Base-by-base conservation (phyloP, 2,113 vertebrate genomes). In the Corydoras sp. region DNA sequence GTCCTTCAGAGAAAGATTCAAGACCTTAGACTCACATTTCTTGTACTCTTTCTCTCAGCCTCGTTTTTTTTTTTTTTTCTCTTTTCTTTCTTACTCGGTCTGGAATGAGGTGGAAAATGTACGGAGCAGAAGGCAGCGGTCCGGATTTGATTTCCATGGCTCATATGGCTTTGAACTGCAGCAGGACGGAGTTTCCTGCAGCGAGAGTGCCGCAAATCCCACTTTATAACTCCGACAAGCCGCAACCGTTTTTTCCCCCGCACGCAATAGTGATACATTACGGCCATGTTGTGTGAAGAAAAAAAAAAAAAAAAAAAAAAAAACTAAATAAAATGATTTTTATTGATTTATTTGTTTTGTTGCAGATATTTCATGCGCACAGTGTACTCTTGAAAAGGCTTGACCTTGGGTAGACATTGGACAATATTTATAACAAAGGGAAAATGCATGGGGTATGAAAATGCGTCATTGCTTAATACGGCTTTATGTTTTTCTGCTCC, bases 181-280 rank as follows among this genome's bases (percentile, higher is more conserved):
- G 92, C 93, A 91, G 91, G 89, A 91, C 84, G 90, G 91, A 90
- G 91, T 92, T 93, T 94, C 94, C 94, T 93, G 95, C 92, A 93
- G 95, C 10, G 67, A 92, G 95, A 92, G 90, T 89, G 87, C 93
- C 90, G 89, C 94, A 98, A 97, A 97, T 95, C 94, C 94, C 95
- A 94, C 95, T 96, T 94, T 92, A 96, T 94, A 96, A 98, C 93
- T 95, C 94, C 93, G 89, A 91, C 92, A 94, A 90, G 91, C 92
- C 93, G 93, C 94, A 93, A 92, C 86, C 91, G 91, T 91, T 91
- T 85, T 88, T 55, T 51, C 14, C 58, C 10, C 11, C 56, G 83
- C 88, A 86, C 85, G 85, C 80, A 88, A 84, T 83, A 83, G 82
- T 83, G 70, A 83, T 90, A 86, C 87, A 84, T 87, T 86, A 89